Percentiles rank a stretch among this genome's conserved stretches.
Evolutionary conservation across 2,888 invertebrate species (phyloP).

Genomic region (Rapana venosa): DNA sequence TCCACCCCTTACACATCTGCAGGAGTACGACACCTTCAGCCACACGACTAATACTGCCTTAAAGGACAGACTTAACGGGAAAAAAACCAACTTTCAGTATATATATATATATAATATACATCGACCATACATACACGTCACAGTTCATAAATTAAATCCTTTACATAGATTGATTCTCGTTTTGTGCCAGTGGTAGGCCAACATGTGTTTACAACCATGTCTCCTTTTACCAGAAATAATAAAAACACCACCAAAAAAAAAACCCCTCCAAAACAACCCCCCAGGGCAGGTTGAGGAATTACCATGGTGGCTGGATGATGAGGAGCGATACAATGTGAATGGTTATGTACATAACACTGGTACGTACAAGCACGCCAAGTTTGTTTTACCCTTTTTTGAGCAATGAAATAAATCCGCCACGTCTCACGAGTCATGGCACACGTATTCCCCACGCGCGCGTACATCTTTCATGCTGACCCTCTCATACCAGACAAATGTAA

Average conservation of each 20-base stretch:
- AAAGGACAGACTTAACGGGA: background rate
- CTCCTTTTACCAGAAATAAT: background rate
- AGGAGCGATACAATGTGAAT: background rate
- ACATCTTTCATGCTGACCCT: background rate
- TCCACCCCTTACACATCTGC: too few relatives aligned
- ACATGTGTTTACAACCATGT: background rate
- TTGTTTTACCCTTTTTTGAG: background rate
- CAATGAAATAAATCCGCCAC: background rate
- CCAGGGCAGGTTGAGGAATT: background rate
- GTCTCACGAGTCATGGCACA: background rate
- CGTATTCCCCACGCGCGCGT: background rate
- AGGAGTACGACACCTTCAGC: too few relatives aligned
- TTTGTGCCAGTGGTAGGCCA: background rate
- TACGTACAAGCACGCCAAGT: background rate
- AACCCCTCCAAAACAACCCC: too few relatives aligned
- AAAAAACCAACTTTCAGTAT: background rate
- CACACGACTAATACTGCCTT: background rate
- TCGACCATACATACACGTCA: too few relatives aligned
- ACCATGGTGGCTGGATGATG: background rate
- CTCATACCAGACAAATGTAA: background rate
- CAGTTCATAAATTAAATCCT: conserved; percentile 1
- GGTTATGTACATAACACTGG: background rate
- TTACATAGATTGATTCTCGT: conserved; percentile 8
- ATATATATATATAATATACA: background rate
- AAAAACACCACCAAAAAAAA: background rate